Evolutionary conservation across 2,888 invertebrate genomes (phyloP).

Genomic region (Punctoribates punctum): DNA sequence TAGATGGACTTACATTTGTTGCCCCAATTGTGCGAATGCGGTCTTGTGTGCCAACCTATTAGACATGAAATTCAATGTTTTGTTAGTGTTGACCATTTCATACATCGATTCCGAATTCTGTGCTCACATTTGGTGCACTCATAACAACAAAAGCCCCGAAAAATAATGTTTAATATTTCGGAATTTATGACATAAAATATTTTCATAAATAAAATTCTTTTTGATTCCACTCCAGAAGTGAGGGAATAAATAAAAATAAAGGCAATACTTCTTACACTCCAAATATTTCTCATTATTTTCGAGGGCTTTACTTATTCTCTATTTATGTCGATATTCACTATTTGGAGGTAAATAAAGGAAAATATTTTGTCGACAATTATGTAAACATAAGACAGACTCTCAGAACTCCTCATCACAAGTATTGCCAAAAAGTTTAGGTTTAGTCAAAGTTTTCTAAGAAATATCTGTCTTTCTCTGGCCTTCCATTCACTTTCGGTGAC

Average conservation of each 20-base stretch:
- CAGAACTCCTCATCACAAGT: not conserved
- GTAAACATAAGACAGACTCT: slow-evolving; percentile 8
- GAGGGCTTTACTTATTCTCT: not conserved
- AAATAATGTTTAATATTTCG: slow-evolving; percentile 18
- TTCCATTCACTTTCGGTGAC: not conserved
- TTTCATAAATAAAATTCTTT: slow-evolving; percentile 16
- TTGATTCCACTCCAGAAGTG: not conserved
- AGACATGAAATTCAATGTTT: not conserved
- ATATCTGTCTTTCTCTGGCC: not conserved
- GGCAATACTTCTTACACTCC: not conserved
- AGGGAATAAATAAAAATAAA: not conserved
- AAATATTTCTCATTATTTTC: slow-evolving; percentile 10
- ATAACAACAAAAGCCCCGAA: not conserved
- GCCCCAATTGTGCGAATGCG: not conserved
- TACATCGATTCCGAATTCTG: not conserved
- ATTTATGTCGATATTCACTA: not conserved
- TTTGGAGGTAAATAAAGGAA: slow-evolving; percentile 1
- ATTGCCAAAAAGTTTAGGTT: not conserved
- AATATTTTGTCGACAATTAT: slow-evolving; percentile 5
- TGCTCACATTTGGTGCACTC: not conserved
- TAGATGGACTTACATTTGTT: slow-evolving; percentile 13
- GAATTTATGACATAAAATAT: slow-evolving; percentile 19
- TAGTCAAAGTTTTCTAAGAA: not conserved
- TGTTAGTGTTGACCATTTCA: not conserved
- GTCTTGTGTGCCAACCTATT: slow-evolving; percentile 19